Evolutionary conservation across 2,888 invertebrate genomes (phyloP), one percentile per base, ranked within the genome.

Genomic region (Tholera decimalis): DNA sequence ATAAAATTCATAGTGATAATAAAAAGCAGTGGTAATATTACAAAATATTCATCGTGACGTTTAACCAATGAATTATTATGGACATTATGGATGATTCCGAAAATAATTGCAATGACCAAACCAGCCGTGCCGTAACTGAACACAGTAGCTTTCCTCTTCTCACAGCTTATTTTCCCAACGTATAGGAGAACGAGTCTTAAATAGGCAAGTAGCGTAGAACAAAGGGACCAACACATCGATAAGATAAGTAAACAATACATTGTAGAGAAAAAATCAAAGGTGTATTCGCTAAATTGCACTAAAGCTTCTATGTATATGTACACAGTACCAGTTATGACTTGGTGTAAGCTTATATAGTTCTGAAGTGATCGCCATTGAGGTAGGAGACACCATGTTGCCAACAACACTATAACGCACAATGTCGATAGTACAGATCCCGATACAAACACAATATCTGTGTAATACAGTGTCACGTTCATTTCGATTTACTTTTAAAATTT

Each of bases 181-280:
- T 77, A 67, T 0, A 82, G 2, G 0, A 74, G 63, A 3, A 77
- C 80, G 7, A 80, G 69, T 49, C 71, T 69, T 35, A 79, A 30
- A 44, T 80, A 71, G 3, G 67, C 83, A 0, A 66, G 26, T 18
- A 73, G 4, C 26, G 71, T 54, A 9, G 71, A 61, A n/a, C 74
- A 63, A 15, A 78, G 61, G 6, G 81, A 74, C 79, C 82, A 79
- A 2, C 58, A 71, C 30, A 71, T 54, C 9, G 55, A 41, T 9
- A 18, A 18, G 4, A 35, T 44, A 4, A 80, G 47, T 13, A 77
- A 24, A 46, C 50, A 64, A n/a, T 35, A 39, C 11, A 18, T n/a
- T 18, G 2, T 9, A 18, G 11, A 30, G 13, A 11, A 47, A 47
- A 28, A 11, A 2, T 18, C 28, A 28, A 47, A 6, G 0, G 11